phyloP scores from a whole-genome alignment of 1,140 invertebrate genomes.

The Globodera rostochiensis region DNA sequence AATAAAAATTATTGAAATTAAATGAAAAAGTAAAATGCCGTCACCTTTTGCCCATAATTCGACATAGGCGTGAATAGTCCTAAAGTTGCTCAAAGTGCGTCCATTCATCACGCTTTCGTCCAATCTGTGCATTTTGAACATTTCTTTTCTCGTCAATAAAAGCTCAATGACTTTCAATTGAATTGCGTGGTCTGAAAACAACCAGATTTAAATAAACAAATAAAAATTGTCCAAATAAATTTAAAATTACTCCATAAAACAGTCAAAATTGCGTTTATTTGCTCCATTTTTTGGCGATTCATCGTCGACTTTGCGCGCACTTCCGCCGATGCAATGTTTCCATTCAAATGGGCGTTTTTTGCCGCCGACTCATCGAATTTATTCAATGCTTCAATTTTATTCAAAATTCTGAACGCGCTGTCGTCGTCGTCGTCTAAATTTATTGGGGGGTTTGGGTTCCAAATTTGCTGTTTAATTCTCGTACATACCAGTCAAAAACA shows the following conservation, averaged over 20 bases:
- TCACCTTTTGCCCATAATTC: neutral
- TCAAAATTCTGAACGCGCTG: neutral
- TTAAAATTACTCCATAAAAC: no score
- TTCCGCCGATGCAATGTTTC: neutral
- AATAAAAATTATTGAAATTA: neutral
- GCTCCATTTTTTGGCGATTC: neutral
- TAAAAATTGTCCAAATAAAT: no score
- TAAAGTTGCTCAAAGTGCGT: neutral
- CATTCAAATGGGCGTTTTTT: no score
- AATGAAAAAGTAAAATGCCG: neutral
- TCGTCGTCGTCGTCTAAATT: neutral
- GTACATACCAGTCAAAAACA: neutral
- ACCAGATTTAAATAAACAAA: no score
- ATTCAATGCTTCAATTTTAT: neutral
- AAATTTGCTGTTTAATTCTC: no score
- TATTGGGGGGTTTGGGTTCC: neutral
- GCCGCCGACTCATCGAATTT: neutral
- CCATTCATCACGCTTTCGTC: neutral
- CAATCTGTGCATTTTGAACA: neutral
- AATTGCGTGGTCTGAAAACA: neutral
- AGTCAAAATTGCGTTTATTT: no score
- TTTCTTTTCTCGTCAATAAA: neutral
- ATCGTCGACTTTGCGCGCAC: neutral
- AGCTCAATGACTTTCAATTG: neutral
- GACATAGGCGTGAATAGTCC: neutral